Evolutionary conservation across 2,888 invertebrate genomes (phyloP).

Genomic region (Eupithecia pulchellata): DNA sequence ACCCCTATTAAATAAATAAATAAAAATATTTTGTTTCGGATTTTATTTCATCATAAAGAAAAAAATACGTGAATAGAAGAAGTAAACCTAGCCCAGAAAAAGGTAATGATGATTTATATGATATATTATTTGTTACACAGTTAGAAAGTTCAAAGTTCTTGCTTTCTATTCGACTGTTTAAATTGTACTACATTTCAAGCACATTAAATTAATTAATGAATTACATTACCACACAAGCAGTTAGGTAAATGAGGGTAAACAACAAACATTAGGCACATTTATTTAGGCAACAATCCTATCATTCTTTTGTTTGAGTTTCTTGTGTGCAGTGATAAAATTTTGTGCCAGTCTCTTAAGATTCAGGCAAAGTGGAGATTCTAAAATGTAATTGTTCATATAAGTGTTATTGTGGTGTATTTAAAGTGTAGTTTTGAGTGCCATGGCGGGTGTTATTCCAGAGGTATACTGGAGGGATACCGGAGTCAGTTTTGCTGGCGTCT

Average conservation of each 20-base stretch:
- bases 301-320: conserved; percentile 42
- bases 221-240: neutral
- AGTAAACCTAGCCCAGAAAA: too few species aligned
- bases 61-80: neutral
- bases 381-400: neutral
- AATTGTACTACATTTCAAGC: neutral
- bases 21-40: too few species aligned
- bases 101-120: too few species aligned
- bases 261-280: conserved; percentile 12
- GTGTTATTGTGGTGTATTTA: conserved; percentile 2
- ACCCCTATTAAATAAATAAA: too few species aligned
- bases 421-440: neutral
- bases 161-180: neutral
- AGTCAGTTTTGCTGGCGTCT: neutral
- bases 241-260: conserved; percentile 4
- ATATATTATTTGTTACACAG: too few species aligned
- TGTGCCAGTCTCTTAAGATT: conserved; percentile 30
- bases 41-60: too few species aligned
- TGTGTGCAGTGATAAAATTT: conserved; percentile 43
- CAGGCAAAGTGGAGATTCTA: neutral
- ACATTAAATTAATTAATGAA: neutral
- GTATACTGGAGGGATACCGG: neutral
- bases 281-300: conserved; percentile 39
- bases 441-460: conserved; percentile 1
- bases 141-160: neutral